phyloP scores from a whole-genome alignment of 1,140 invertebrate genomes.

The Zaprionus ghesquierei region DNA sequence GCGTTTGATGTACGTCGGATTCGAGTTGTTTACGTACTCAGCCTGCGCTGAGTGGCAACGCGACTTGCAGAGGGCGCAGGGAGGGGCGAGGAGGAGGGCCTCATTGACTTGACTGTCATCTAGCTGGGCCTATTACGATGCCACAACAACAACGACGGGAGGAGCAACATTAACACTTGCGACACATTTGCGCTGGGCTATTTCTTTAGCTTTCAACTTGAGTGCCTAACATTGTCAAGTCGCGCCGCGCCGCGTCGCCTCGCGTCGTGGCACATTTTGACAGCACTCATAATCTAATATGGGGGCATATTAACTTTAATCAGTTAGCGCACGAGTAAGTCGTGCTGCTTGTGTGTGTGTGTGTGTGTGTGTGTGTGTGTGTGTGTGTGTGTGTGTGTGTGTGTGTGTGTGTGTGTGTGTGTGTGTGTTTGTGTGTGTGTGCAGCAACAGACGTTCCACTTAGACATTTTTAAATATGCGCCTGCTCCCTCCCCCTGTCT shows the following conservation, averaged over 20 bases:
- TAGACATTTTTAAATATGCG: conserved; percentile 65
- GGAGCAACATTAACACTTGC: conserved; percentile 27
- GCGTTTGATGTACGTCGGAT: conserved; percentile 25
- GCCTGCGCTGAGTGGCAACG: not conserved
- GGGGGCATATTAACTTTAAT: conserved; percentile 77
- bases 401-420: not conserved
- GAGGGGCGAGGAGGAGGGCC: not conserved
- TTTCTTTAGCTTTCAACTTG: conserved; percentile 63
- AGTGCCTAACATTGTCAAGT: conserved; percentile 58
- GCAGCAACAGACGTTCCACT: conserved; percentile 61
- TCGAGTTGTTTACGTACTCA: conserved; percentile 13
- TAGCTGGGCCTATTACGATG: conserved; percentile 37
- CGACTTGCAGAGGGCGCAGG: not conserved
- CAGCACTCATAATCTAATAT: conserved; percentile 52
- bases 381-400: not conserved
- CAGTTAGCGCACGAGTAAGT: conserved; percentile 57
- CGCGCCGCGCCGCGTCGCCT: not conserved
- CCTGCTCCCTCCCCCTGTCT: not conserved
- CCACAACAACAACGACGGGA: not conserved
- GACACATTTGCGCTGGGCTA: conserved; percentile 45
- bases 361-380: not conserved
- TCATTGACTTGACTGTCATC: conserved; percentile 25
- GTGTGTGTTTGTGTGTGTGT: not conserved
- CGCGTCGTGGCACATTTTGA: conserved; percentile 41
- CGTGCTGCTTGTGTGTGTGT: not conserved